Evolutionary conservation across 2,888 invertebrate genomes (phyloP).

Genomic region (Ophonus ardosiacus): DNA sequence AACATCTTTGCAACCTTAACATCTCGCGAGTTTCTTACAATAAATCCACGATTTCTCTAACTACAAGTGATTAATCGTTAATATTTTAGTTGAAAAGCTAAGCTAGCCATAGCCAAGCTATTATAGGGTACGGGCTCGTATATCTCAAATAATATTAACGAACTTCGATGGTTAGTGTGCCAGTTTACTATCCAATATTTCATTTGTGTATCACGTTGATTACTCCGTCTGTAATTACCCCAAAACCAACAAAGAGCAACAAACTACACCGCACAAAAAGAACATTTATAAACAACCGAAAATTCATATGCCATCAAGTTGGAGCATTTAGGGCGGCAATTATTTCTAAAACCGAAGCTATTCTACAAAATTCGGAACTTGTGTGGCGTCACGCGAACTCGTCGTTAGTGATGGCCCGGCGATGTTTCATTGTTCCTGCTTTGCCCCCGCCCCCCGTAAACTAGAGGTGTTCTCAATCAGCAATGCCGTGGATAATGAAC

Average conservation of each 20-base stretch:
- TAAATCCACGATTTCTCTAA: too few species aligned
- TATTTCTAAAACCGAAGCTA: conserved; percentile 63
- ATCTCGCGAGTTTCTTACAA: too few species aligned
- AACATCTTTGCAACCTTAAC: too few species aligned
- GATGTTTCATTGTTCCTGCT: conserved; percentile 62
- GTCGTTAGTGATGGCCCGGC: conserved; percentile 63
- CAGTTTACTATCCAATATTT: background rate
- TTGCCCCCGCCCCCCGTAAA: conserved; percentile 25
- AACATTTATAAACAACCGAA: conserved; percentile 59
- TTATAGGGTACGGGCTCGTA: too few species aligned
- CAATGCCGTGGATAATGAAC: conserved; percentile 45
- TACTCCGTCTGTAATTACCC: background rate
- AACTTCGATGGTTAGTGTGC: background rate
- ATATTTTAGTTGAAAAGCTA: too few species aligned
- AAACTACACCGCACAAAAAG: conserved; percentile 28
- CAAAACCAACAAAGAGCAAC: conserved; percentile 45
- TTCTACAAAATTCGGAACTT: conserved; percentile 63
- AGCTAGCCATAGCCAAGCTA: too few species aligned
- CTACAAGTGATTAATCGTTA: too few species aligned
- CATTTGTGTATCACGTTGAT: background rate
- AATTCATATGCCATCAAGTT: conserved; percentile 59
- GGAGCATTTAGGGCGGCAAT: conserved; percentile 62
- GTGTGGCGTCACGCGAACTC: conserved; percentile 49
- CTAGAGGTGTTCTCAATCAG: conserved; percentile 54
- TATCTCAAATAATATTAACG: too few species aligned